These are phyloP conservation scores for Cheilosia grossa DNA, from an alignment of 2,888 invertebrate species.

Conservation along the genomic window DNA sequence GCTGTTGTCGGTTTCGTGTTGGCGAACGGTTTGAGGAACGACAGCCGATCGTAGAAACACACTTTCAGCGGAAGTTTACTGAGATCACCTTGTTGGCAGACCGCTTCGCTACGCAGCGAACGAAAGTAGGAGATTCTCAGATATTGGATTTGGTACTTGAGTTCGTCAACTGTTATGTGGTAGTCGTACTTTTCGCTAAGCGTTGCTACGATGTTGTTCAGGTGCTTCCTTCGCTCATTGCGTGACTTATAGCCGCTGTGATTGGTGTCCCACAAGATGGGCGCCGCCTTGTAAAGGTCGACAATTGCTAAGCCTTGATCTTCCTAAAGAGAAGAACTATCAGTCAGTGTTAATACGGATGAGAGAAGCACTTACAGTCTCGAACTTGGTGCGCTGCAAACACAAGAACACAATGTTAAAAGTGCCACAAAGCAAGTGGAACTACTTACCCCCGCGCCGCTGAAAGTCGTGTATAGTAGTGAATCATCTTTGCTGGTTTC, in stretches of 20 bases:
- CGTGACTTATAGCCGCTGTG: neutral
- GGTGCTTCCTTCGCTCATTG: neutral
- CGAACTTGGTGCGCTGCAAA: neutral
- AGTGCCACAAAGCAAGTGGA: neutral
- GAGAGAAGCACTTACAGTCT: neutral
- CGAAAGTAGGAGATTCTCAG: neutral
- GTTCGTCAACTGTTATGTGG: neutral
- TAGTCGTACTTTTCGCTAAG: neutral
- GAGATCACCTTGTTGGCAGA: neutral
- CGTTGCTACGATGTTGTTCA: neutral
- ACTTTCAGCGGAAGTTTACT: slow-evolving; percentile 5
- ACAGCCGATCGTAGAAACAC: slow-evolving; percentile 34
- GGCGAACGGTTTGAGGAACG: slow-evolving; percentile 49
- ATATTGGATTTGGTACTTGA: neutral
- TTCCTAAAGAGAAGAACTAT: neutral
- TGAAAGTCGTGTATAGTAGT: neutral
- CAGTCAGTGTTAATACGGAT: neutral
- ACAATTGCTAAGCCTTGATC: neutral
- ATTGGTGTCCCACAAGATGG: neutral
- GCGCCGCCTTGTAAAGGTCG: neutral
- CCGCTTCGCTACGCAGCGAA: neutral
- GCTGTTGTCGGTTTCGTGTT: slow-evolving; percentile 12
- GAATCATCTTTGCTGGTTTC: neutral
- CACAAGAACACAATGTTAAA: neutral
- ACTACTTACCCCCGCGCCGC: neutral